phyloP scores from a whole-genome alignment of 2,888 invertebrate species.

The Formica aserva region DNA sequence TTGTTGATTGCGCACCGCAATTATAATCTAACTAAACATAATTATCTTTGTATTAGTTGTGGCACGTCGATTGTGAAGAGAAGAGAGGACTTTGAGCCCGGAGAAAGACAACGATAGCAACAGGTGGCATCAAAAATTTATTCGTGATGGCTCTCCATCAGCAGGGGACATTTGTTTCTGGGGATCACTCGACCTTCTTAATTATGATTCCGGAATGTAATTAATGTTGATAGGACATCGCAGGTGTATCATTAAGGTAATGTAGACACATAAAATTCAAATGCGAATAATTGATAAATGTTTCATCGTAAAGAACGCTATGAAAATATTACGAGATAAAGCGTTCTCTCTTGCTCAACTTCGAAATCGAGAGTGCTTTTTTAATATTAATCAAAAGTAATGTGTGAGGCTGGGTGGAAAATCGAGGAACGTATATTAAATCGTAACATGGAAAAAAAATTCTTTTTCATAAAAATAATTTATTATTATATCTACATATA shows the following conservation, averaged over 20 bases:
- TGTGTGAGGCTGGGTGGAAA: not conserved
- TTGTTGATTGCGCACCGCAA: not conserved
- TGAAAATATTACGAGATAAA: not conserved
- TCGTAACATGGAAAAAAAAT: slow-evolving; percentile 13
- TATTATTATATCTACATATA: not conserved
- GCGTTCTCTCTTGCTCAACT: not conserved
- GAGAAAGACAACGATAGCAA: slow-evolving; percentile 65
- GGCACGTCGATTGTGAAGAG: slow-evolving; percentile 28
- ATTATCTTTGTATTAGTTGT: slow-evolving; percentile 28
- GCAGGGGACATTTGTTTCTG: slow-evolving; percentile 71
- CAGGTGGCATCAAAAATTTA: slow-evolving; percentile 80
- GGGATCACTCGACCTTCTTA: slow-evolving; percentile 71
- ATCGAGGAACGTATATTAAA: not conserved
- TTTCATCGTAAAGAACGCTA: slow-evolving; percentile 5
- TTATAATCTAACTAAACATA: not conserved
- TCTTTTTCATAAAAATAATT: slow-evolving; percentile 4
- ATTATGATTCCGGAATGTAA: slow-evolving; percentile 64
- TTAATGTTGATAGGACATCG: slow-evolving; percentile 3
- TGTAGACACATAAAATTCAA: not conserved
- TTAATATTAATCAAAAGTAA: slow-evolving; percentile 26
- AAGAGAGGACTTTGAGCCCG: slow-evolving; percentile 15
- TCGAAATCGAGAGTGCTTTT: slow-evolving; percentile 14
- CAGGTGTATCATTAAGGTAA: slow-evolving; percentile 31
- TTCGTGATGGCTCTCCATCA: slow-evolving; percentile 68
- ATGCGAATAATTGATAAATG: not conserved